Evolutionary conservation across 2,797 vertebrate species (phyloP), one percentile per base, ranked within the genome.

Genomic region (Leontopithecus rosalia): DNA sequence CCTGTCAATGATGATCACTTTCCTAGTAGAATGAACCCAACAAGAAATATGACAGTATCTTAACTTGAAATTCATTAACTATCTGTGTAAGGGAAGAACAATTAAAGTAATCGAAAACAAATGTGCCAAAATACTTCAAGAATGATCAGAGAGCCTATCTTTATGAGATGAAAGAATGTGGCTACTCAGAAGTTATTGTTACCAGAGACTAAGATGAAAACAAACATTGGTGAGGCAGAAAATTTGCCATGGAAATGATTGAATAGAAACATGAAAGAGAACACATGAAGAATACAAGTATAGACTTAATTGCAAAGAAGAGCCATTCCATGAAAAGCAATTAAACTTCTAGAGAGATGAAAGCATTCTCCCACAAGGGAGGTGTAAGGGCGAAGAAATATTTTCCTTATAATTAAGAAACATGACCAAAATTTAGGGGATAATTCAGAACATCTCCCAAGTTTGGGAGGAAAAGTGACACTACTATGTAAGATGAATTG

Each of bases 261-360:
- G 95, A 94, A 92, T 75, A 90, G 96, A 90, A 70, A 98, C 97
- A 98, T 98, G 85, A 98, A 98, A 98, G 98, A 96, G 97, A 97
- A 88, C 50, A 97, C 80, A 97, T 50, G 58, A 30, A 83, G 90
- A 61, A 97, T 88, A 83, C 41, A 85, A 89, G 93, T 87, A 57
- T 95, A 97, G 79, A 92, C 72, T 93, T 98, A 98, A 97, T 98
- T 98, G 97, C 91, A 98, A 97, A 98, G 87, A 98, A 76, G 95
- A 98, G 97, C 86, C 93, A 98, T 96, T 97, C 73, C 96, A 96
- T 98, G 89, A 98, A 98, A 98, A 97, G 84, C 95, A 98, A 98
- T 98, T 98, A 98, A 97, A 98, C 77, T 98, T 98, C 97, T 93
- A 93, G 88, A 94, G 97, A 98, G 96, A 98, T 98, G 97, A 98